Evolutionary conservation across 2,888 invertebrate genomes (phyloP).

Genomic region (Apamea crenata): DNA sequence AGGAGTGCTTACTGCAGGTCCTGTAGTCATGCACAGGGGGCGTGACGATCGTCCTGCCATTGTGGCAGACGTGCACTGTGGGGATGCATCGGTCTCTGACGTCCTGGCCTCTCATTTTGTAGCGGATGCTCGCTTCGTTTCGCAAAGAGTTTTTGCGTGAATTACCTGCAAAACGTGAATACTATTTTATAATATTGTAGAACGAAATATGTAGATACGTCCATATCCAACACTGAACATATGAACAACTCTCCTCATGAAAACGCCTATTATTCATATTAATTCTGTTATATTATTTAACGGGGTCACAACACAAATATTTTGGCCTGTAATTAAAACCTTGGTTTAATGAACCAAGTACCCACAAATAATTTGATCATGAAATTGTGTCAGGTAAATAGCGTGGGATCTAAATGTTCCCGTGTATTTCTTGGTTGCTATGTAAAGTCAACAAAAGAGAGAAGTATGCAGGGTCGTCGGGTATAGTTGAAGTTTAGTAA

Average conservation of each 20-base stretch:
- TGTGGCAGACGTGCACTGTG: constrained; percentile 63
- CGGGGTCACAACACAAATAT: neutral
- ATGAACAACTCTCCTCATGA: neutral
- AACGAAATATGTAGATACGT: neutral
- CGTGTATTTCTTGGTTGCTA: neutral
- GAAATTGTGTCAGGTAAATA: neutral
- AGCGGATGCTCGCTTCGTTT: constrained; percentile 69
- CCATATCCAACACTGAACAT: too few relatives aligned
- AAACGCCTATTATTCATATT: neutral
- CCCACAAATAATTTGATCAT: constrained; percentile 1
- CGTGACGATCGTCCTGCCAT: constrained; percentile 49
- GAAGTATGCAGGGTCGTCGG: too few relatives aligned
- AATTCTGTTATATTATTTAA: neutral
- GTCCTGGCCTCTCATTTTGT: constrained; percentile 58
- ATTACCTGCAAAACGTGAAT: constrained; percentile 60
- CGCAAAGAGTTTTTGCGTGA: constrained; percentile 75
- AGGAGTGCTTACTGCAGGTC: constrained; percentile 42
- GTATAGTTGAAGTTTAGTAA: too few relatives aligned
- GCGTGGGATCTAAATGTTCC: neutral
- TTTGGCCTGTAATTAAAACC: neutral
- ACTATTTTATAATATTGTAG: neutral
- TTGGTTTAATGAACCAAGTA: neutral
- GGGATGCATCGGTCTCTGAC: constrained; percentile 52
- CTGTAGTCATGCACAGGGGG: constrained; percentile 45
- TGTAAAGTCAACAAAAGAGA: too few relatives aligned